Base-by-base conservation (phyloP, 2,113 vertebrate genomes). In the Paraplagusia blochii region DNA sequence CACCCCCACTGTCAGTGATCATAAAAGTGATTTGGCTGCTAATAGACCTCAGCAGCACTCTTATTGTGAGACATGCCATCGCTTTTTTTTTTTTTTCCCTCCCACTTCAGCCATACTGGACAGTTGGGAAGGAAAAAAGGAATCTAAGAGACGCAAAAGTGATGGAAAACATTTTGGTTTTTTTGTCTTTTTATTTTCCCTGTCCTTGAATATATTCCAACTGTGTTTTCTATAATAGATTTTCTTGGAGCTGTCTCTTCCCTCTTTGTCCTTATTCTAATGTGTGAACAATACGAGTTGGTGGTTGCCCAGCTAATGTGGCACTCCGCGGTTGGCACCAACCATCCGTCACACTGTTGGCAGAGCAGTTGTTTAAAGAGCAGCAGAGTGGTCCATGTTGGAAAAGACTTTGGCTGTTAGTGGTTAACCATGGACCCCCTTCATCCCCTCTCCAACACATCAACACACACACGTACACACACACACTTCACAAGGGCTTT, bases 341-440 rank as follows among this genome's bases (percentile, higher is more conserved):
- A 18, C 16, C 44, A 55, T 80, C 76, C 69, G 58, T 83, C 80
- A 71, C 66, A 64, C 67, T 46, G 67, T 74, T 82, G 77, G 79
- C 70, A 35, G 50, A 66, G 74, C 22, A 50, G 66, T 58, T 58
- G 75, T 75, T 74, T 76, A 78, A 81, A 82, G 74, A 62, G 9
- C 66, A 58, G 73, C 66, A 56, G 73, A 53, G 63, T 52, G 81
- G 82, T 82, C 77, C 19, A 58, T 42, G 38, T 58, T 80, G 84
- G 74, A 85, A 76, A 29, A 76, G 73, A 72, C 74, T 66, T 47
- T 57, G 62, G 74, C 73, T 70, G 62, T 85, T 82, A 81, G 87
- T 69, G 89, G 87, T 88, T 85, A 85, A 86, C 85, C 85, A 79
- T 38, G 46, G 44, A 43, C 66, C 77, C 77, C 84, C 83, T 56